A percentile compares a stretch with the other conserved stretches of the same genome.
Evolutionary conservation across 2,113 vertebrate genomes (phyloP).

Genomic region (Romanogobio albipinnatus): DNA sequence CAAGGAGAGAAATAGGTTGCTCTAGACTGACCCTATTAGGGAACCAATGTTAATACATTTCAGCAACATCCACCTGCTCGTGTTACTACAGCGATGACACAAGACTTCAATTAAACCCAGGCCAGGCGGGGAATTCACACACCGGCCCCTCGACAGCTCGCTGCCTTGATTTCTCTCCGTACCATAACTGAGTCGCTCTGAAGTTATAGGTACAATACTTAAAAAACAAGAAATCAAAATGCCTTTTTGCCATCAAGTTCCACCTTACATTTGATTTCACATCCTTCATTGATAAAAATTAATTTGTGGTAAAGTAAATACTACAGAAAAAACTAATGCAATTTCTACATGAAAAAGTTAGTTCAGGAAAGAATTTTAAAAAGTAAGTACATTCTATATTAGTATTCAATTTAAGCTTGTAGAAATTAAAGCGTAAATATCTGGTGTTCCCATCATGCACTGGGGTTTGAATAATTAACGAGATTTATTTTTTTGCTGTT

Average conservation of each 20-base stretch:
- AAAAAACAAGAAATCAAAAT: background rate
- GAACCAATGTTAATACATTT: conserved; percentile 46
- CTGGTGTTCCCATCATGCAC: too few relatives aligned
- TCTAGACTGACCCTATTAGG: conserved; percentile 50
- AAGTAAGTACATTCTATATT: too few relatives aligned
- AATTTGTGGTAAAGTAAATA: too few relatives aligned
- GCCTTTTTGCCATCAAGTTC: background rate
- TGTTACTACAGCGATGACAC: conserved; percentile 53
- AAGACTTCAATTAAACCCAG: conserved; percentile 59
- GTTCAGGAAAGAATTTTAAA: too few relatives aligned
- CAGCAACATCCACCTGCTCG: conserved; percentile 45
- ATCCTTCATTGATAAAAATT: too few relatives aligned
- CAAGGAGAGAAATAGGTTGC: background rate
- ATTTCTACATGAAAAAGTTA: too few relatives aligned
- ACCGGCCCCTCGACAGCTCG: conserved; percentile 26
- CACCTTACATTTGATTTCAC: background rate
- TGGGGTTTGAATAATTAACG: too few relatives aligned
- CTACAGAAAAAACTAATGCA: too few relatives aligned
- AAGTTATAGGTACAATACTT: background rate
- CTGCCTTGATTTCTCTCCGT: conserved; percentile 43
- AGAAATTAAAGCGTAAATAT: too few relatives aligned
- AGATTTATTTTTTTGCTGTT: too few relatives aligned
- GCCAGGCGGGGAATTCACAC: conserved; percentile 47
- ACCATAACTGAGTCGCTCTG: background rate
- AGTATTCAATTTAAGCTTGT: too few relatives aligned